These are phyloP conservation scores for Procambarus clarkii DNA, from an alignment of 1,140 invertebrate species.

Conservation along the genomic window DNA sequence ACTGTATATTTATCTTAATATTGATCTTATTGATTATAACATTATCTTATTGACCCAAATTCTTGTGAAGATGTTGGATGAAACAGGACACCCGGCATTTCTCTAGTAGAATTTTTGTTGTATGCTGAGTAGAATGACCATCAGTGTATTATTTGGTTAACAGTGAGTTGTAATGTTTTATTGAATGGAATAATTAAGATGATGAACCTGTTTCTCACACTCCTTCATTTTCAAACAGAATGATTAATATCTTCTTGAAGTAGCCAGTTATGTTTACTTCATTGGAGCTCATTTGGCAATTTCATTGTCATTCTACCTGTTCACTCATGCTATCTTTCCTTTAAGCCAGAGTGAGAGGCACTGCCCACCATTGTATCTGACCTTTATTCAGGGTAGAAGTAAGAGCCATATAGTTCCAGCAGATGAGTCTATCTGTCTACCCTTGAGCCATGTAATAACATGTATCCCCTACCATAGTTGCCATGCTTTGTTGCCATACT, in stretches of 20 bases:
- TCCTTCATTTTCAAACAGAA: background rate
- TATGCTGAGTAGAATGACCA: too few species aligned
- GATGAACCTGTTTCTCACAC: background rate
- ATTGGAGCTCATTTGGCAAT: background rate
- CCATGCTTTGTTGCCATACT: slow-evolving; percentile 30
- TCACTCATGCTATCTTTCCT: background rate
- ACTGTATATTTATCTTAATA: too few species aligned
- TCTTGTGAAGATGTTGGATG: too few species aligned
- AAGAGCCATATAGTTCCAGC: background rate
- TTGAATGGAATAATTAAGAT: too few species aligned
- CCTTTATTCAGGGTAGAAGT: background rate
- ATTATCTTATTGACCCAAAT: too few species aligned
- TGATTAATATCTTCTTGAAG: background rate
- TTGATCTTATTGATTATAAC: too few species aligned
- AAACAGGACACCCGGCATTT: too few species aligned
- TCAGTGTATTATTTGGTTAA: too few species aligned
- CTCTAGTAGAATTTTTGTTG: too few species aligned
- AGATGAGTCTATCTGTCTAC: too few species aligned
- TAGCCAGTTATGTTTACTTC: background rate
- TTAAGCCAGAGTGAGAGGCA: background rate
- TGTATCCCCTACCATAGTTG: slow-evolving; percentile 35
- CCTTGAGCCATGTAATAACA: slow-evolving; percentile 32
- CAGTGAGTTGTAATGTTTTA: too few species aligned
- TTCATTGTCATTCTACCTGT: background rate
- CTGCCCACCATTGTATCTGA: too few species aligned